Evolutionary conservation across 2,797 vertebrate species (phyloP).

Genomic region (Limnodromus scolopaceus): DNA sequence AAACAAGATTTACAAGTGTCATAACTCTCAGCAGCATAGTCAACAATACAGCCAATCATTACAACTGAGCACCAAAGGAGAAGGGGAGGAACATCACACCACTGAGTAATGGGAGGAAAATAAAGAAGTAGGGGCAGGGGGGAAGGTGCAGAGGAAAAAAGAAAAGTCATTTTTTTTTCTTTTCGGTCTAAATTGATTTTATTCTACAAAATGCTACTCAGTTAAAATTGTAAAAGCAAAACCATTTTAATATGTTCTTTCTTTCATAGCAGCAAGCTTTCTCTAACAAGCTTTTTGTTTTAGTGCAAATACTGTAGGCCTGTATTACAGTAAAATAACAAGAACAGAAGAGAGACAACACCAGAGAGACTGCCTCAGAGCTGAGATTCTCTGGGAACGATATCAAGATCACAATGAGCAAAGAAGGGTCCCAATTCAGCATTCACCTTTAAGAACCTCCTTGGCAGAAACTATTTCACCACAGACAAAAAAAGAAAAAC

Average conservation of each 20-base stretch:
- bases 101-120: not conserved
- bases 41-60: constrained; percentile 71
- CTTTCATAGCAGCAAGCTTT: constrained; percentile 82
- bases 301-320: constrained; percentile 84
- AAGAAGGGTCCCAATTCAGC: constrained; percentile 36
- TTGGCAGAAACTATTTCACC: constrained; percentile 36
- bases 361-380: constrained; percentile 63
- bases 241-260: constrained; percentile 75
- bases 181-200: constrained; percentile 78
- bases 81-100: constrained; percentile 20
- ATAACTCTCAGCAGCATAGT: constrained; percentile 69
- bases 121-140: not conserved
- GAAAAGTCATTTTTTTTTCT: constrained; percentile 60
- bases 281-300: constrained; percentile 80
- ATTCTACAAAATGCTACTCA: constrained; percentile 82
- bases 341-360: constrained; percentile 55
- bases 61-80: constrained; percentile 67
- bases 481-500: not conserved
- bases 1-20: constrained; percentile 75
- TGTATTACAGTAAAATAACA: constrained; percentile 75
- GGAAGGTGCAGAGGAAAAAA: constrained; percentile 49
- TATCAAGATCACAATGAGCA: constrained; percentile 41
- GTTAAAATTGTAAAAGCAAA: constrained; percentile 77
- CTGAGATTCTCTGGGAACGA: constrained; percentile 46
- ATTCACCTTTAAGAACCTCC: constrained; percentile 57